phyloP scores from a whole-genome alignment of 2,113 vertebrate species.

The Psilopogon haemacephalus region DNA sequence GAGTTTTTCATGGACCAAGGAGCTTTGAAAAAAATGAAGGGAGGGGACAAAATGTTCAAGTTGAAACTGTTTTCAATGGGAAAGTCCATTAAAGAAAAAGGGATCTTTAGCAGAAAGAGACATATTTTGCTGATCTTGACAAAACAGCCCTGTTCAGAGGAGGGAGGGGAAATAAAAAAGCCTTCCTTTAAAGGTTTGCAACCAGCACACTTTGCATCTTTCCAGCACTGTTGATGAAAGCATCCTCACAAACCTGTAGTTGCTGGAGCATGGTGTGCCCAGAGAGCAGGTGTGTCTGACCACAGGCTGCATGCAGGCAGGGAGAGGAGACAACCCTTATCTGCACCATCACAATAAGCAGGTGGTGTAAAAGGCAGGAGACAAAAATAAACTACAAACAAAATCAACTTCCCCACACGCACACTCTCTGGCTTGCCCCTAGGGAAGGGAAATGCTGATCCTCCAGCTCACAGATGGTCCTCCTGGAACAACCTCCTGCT shows the following conservation, averaged over 20 bases:
- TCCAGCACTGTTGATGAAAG: neutral
- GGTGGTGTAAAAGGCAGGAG: neutral
- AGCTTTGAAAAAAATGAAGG: neutral
- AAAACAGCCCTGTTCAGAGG: neutral
- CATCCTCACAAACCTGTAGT: neutral
- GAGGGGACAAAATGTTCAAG: neutral
- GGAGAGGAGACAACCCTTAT: neutral
- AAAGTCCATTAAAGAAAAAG: slow-evolving; percentile 5
- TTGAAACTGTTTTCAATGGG: neutral
- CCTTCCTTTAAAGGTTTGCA: neutral
- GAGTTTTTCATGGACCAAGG: neutral
- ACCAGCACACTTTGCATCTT: neutral
- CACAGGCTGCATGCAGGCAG: neutral
- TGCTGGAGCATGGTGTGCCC: neutral
- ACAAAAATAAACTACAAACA: neutral
- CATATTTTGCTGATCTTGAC: slow-evolving; percentile 8
- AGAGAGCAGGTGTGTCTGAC: neutral
- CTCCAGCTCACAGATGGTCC: slow-evolving; percentile 16
- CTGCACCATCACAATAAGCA: neutral
- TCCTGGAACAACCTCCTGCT: neutral
- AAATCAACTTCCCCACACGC: neutral
- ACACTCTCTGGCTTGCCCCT: neutral
- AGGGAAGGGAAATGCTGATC: neutral
- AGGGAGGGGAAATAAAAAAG: neutral
- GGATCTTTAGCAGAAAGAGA: neutral